A percentile compares a stretch with the other conserved stretches of the same genome.
phyloP scores from a whole-genome alignment of 2,113 vertebrate genomes.

The Hippocampus comes region DNA sequence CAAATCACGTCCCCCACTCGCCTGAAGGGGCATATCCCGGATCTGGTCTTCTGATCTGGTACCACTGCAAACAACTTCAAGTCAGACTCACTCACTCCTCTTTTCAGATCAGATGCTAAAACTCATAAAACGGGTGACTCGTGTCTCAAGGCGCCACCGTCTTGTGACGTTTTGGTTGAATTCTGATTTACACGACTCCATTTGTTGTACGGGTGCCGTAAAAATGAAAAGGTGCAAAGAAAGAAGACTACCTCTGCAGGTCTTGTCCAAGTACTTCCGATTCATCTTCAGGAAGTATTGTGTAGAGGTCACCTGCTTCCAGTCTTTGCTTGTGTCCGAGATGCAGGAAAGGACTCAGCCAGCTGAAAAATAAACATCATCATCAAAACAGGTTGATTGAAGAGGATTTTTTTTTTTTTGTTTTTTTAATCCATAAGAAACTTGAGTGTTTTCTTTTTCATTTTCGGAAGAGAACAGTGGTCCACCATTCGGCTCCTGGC shows the following conservation, averaged over 20 bases:
- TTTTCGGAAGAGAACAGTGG: neutral
- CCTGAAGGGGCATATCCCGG: too few species aligned
- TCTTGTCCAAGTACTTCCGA: slow-evolving; percentile 81
- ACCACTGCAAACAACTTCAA: too few species aligned
- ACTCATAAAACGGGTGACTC: too few species aligned
- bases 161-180: neutral
- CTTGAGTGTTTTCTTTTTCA: neutral
- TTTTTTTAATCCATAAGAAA: neutral
- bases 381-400: neutral
- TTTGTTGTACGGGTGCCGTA: neutral
- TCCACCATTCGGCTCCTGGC: neutral
- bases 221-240: neutral
- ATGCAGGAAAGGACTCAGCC: slow-evolving; percentile 86
- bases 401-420: too few species aligned
- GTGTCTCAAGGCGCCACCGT: too few species aligned
- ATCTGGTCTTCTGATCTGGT: too few species aligned
- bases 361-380: slow-evolving; percentile 67
- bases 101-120: too few species aligned
- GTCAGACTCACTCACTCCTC: too few species aligned
- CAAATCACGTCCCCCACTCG: too few species aligned
- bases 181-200: neutral
- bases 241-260: slow-evolving; percentile 78
- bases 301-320: slow-evolving; percentile 88
- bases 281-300: slow-evolving; percentile 79
- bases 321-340: slow-evolving; percentile 79